These are phyloP conservation scores for Fundulus diaphanus DNA, from an alignment of 2,797 vertebrate species.

Conservation along the genomic window DNA sequence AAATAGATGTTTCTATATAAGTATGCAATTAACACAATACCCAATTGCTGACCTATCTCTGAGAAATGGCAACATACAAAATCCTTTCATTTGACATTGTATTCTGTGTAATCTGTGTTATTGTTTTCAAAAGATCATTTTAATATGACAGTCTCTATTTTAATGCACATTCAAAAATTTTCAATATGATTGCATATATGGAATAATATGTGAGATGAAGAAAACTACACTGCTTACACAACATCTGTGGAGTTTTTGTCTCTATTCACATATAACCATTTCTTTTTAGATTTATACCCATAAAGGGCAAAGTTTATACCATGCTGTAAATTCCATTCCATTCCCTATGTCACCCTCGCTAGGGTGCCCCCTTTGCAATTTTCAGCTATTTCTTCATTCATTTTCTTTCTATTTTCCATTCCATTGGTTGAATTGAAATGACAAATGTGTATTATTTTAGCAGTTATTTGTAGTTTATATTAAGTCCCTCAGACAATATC, in stretches of 20 bases:
- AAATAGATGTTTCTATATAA: background rate
- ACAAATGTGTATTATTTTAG: too few relatives aligned
- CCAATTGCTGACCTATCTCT: background rate
- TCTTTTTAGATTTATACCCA: background rate
- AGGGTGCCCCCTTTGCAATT: background rate
- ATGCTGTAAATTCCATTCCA: background rate
- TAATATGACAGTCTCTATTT: too few relatives aligned
- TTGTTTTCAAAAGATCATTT: too few relatives aligned
- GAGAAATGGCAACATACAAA: background rate
- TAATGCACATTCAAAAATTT: too few relatives aligned
- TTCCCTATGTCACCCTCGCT: background rate
- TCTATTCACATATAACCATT: background rate
- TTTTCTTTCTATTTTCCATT: too few relatives aligned
- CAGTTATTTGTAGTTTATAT: background rate
- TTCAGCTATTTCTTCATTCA: background rate
- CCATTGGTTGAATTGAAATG: too few relatives aligned
- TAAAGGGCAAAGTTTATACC: background rate
- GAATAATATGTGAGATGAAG: background rate
- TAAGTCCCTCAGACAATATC: background rate
- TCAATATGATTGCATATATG: too few relatives aligned
- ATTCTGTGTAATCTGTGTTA: too few relatives aligned
- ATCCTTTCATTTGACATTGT: background rate
- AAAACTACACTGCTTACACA: background rate
- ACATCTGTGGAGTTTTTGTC: background rate
- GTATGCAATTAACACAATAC: background rate